Percentiles rank a stretch among this genome's conserved stretches.
These are phyloP conservation scores for Xiphophorus maculatus DNA, from an alignment of 2,113 vertebrate genomes.

Conservation along the genomic window DNA sequence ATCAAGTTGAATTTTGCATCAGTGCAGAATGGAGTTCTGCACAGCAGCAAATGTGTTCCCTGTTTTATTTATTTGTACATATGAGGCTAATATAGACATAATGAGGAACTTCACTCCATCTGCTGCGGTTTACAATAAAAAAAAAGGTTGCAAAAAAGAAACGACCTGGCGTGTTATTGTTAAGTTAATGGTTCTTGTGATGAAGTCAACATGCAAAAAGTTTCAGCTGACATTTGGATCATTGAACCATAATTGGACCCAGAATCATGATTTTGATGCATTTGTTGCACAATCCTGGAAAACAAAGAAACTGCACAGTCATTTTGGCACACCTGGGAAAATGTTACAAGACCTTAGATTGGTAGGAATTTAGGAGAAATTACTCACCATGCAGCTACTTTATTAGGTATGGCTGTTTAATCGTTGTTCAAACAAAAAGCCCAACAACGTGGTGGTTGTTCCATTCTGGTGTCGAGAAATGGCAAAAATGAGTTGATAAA, in stretches of 20 bases:
- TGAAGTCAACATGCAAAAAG: background rate
- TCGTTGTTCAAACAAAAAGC: background rate
- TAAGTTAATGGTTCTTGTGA: background rate
- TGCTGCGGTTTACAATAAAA: background rate
- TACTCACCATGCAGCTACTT: background rate
- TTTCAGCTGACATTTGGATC: background rate
- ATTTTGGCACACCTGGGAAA: background rate
- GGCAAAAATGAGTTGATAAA: background rate
- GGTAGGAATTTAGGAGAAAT: background rate
- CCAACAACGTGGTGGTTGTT: background rate
- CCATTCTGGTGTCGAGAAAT: background rate
- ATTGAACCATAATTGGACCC: background rate
- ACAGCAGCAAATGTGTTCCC: constrained; percentile 27
- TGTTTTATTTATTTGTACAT: background rate
- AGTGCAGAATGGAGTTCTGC: constrained; percentile 8
- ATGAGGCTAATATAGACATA: constrained; percentile 18
- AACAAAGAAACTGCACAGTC: background rate
- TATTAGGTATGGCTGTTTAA: background rate
- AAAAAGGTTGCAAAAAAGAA: background rate
- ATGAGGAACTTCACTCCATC: constrained; percentile 2
- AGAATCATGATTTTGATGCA: background rate
- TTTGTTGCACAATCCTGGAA: background rate
- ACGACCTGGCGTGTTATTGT: background rate
- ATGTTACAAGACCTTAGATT: background rate
- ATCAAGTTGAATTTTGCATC: constrained; percentile 35